These are phyloP conservation scores for Rhagonycha lutea DNA, from an alignment of 2,888 invertebrate genomes.

Conservation along the genomic window DNA sequence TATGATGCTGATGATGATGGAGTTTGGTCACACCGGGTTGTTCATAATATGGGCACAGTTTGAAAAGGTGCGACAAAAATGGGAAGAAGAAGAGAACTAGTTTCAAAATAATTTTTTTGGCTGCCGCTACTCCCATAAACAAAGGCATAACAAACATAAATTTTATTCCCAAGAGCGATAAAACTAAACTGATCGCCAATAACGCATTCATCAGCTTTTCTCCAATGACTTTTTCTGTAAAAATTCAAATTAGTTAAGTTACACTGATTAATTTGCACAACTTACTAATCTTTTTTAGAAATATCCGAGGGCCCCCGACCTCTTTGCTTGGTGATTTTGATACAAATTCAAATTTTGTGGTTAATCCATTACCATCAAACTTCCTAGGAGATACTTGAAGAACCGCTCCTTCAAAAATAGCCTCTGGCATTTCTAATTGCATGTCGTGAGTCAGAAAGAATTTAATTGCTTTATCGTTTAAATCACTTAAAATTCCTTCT, in stretches of 20 bases:
- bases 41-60: conserved; percentile 82
- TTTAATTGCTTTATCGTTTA: conserved; percentile 66
- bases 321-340: conserved; percentile 55
- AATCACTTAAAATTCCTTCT: conserved; percentile 73
- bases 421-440: conserved; percentile 71
- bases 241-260: conserved; percentile 44
- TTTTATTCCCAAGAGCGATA: conserved; percentile 80
- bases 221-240: conserved; percentile 77
- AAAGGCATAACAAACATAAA: conserved; percentile 79
- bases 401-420: conserved; percentile 73
- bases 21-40: conserved; percentile 71
- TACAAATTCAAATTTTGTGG: conserved; percentile 74
- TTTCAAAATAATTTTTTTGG: conserved; percentile 83
- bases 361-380: conserved; percentile 74
- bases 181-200: conserved; percentile 74
- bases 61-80: conserved; percentile 80
- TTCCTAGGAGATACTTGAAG: conserved; percentile 75
- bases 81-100: conserved; percentile 81
- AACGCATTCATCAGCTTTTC: conserved; percentile 74
- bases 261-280: conserved; percentile 49
- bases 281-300: conserved; percentile 74
- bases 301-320: conserved; percentile 60
- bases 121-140: conserved; percentile 78
- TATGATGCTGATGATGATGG: conserved; percentile 82
- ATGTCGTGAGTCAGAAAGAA: conserved; percentile 81